A percentile compares a stretch with the other conserved stretches of the same genome.
phyloP scores from a whole-genome alignment of 2,888 invertebrate genomes.

The Eupithecia insigniata region DNA sequence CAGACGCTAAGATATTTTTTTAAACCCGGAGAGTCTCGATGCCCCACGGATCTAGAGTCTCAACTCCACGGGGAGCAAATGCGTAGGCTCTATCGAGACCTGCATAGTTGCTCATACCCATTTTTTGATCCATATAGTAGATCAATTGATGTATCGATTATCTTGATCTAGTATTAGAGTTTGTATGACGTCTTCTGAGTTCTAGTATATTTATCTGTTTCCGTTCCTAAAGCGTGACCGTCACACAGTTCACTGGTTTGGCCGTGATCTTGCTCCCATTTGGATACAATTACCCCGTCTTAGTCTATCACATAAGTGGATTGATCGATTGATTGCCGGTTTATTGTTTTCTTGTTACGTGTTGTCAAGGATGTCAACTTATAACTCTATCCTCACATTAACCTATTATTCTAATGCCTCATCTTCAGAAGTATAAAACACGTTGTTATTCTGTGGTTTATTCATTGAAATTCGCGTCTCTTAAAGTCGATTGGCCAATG shows the following conservation, averaged over 20 bases:
- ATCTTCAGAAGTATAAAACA: neutral
- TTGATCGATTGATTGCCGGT: conserved; percentile 51
- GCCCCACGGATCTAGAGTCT: too few relatives aligned
- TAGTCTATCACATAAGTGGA: conserved; percentile 51
- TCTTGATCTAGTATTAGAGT: neutral
- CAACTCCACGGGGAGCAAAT: too few relatives aligned
- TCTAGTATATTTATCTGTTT: conserved; percentile 17
- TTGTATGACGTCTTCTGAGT: conserved; percentile 7
- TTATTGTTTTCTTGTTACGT: conserved; percentile 27
- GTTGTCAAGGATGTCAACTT: neutral
- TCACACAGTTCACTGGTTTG: conserved; percentile 54
- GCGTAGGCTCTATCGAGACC: too few relatives aligned
- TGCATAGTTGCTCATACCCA: too few relatives aligned
- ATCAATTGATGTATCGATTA: neutral
- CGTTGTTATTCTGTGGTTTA: neutral
- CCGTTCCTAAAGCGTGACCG: conserved; percentile 23
- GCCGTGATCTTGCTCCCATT: conserved; percentile 73
- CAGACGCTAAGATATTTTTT: too few relatives aligned
- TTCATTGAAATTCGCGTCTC: neutral
- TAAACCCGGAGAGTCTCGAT: too few relatives aligned
- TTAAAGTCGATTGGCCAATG: neutral
- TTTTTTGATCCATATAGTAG: neutral
- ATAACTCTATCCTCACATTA: neutral
- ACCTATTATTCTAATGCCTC: neutral
- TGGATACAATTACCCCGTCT: conserved; percentile 60